Evolutionary conservation across 1,140 invertebrate genomes (phyloP), one percentile per base, ranked within the genome.

Genomic region (Drosophila guanche): DNA sequence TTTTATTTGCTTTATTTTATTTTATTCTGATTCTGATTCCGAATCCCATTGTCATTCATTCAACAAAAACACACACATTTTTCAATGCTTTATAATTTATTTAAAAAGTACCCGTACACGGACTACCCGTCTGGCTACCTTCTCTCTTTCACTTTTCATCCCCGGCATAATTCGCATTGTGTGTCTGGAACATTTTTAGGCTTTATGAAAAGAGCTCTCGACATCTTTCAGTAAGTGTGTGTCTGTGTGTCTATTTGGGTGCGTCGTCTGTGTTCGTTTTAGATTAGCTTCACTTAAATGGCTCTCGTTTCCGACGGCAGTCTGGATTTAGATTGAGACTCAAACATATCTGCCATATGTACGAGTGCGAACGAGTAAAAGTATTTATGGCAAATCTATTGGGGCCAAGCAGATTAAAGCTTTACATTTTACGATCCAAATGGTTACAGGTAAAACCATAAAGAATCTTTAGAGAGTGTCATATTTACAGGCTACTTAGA

Each of bases 51-150:
- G 5, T 27, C 25, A 27, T 27, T 10, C 29, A 12, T 37, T 37
- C 33, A 37, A 37, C 33, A 37, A 37, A 37, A 37, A 37, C 33
- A 37, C 33, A 37, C 33, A 37, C 33, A 37, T 37, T 12, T 63
- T 67, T 54, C 42, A 76, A 73, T 68, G 48, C 59, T 73, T 73
- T 73, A 76, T 72, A 76, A 76, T 76, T 76, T 62, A 76, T 57
- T 76, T 76, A 62, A 72, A 67, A 72, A 67, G 54, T 48, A 27
- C 46, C 33, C 33, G 33, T 1, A 8, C 12, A 4, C 10, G 8
- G 33, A 4, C 8, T 12, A 12, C 33, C 3, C 0, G 16, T 7
- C 33, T 10, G 16, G 16, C 16, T 20, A 20, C 23, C 6, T 5
- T 23, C 7, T 48, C 45, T 47, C 43, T 23, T 7, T 48, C 68